A percentile compares a stretch with the other conserved stretches of the same genome.
Evolutionary conservation across 2,797 vertebrate genomes (phyloP).

Genomic region (Premnoplex brunnescens): DNA sequence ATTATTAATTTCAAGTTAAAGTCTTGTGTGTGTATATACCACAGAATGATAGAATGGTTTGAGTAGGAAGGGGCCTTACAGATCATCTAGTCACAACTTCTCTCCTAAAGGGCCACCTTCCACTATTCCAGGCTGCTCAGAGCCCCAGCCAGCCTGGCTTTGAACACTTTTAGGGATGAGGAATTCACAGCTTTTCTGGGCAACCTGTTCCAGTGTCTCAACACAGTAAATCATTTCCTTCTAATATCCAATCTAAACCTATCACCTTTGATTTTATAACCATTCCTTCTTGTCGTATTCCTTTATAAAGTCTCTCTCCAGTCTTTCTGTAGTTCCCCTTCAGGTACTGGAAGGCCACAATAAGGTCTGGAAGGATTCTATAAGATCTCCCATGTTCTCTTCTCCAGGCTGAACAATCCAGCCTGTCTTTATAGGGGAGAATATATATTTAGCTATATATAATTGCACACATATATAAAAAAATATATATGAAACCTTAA

Average conservation of each 20-base stretch:
- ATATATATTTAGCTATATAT: background rate
- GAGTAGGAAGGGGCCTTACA: background rate
- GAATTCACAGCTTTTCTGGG: background rate
- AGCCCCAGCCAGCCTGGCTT: background rate
- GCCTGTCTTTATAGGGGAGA: background rate
- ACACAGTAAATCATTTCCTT: background rate
- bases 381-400: background rate
- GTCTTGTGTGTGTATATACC: background rate
- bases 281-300: background rate
- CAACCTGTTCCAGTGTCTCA: background rate
- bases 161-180: background rate
- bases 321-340: background rate
- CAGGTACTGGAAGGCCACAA: background rate
- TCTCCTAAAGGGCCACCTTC: background rate
- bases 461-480: no score
- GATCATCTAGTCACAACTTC: background rate
- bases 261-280: background rate
- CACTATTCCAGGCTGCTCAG: accelerated
- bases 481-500: background rate
- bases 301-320: background rate
- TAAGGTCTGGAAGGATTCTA: background rate
- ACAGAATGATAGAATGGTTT: background rate
- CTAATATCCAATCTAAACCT: background rate
- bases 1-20: background rate
- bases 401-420: background rate